Percentiles rank a stretch among this genome's conserved stretches.
phyloP scores from a whole-genome alignment of 2,113 vertebrate species.

The Ochotona curzoniae region DNA sequence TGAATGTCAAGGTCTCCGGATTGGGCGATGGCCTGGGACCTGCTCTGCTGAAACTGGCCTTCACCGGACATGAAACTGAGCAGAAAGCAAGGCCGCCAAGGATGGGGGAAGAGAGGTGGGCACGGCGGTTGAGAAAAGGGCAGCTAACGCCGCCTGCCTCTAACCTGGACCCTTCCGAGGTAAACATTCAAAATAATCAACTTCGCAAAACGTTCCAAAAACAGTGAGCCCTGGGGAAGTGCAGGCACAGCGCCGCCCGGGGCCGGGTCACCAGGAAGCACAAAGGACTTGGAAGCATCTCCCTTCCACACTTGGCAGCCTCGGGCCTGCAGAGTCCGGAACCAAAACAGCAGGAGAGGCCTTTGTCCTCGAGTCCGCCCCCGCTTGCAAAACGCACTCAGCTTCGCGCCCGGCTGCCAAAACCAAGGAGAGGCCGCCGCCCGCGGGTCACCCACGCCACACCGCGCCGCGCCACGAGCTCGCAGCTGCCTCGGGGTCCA shows the following conservation, averaged over 20 bases:
- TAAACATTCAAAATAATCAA: not conserved
- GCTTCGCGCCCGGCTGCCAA: too few species aligned
- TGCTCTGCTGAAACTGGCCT: not conserved
- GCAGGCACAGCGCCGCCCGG: too few species aligned
- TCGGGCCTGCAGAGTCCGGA: not conserved
- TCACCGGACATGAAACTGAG: not conserved
- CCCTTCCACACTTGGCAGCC: too few species aligned
- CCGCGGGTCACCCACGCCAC: too few species aligned
- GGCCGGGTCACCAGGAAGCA: too few species aligned
- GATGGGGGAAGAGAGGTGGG: not conserved
- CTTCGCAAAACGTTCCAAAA: not conserved
- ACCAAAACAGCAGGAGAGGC: not conserved
- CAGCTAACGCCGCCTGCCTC: too few species aligned
- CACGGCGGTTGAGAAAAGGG: not conserved
- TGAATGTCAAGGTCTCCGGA: not conserved
- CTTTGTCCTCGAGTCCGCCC: not conserved
- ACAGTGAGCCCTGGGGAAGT: not conserved
- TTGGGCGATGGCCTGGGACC: not conserved
- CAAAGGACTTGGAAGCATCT: too few species aligned
- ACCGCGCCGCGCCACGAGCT: too few species aligned
- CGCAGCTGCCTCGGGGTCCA: too few species aligned
- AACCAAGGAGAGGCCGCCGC: too few species aligned
- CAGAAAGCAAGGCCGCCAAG: not conserved
- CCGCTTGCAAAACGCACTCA: conserved; percentile 58
- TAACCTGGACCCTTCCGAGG: not conserved